These are phyloP conservation scores for Lasiommata megera DNA, from an alignment of 2,888 invertebrate genomes.

Conservation along the genomic window DNA sequence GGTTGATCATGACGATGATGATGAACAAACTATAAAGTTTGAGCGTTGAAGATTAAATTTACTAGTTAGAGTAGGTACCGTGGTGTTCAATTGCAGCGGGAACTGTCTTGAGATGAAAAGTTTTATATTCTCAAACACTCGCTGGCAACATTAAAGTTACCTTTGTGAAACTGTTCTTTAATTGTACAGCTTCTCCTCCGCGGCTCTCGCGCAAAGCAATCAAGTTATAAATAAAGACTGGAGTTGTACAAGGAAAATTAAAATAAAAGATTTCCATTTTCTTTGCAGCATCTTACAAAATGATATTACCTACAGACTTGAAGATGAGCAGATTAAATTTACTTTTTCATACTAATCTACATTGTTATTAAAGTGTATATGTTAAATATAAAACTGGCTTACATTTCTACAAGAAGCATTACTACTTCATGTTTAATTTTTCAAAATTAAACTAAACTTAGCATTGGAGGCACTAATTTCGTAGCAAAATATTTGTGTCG, in stretches of 20 bases:
- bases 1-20: too few relatives aligned
- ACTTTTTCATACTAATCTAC: not conserved
- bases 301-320: slow-evolving; percentile 6
- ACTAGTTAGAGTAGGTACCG: not conserved
- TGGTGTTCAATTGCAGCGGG: slow-evolving; percentile 1
- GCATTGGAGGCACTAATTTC: too few relatives aligned
- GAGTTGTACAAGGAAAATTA: not conserved
- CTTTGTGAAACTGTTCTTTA: slow-evolving; percentile 9
- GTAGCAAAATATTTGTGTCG: too few relatives aligned
- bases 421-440: too few relatives aligned
- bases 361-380: not conserved
- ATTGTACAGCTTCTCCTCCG: not conserved
- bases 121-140: slow-evolving; percentile 5
- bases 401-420: too few relatives aligned
- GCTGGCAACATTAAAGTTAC: slow-evolving; percentile 4
- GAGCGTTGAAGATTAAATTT: slow-evolving; percentile 4
- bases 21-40: not conserved
- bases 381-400: too few relatives aligned
- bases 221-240: slow-evolving; percentile 5
- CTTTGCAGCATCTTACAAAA: slow-evolving; percentile 2
- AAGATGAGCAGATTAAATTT: not conserved
- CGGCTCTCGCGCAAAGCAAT: slow-evolving; percentile 8
- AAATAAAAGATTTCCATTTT: slow-evolving; percentile 10
- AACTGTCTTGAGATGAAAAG: slow-evolving; percentile 1
- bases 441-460: too few relatives aligned